Conservation (phyloP, 2,888 invertebrate species). For the Baronia brevicornis region DNA sequence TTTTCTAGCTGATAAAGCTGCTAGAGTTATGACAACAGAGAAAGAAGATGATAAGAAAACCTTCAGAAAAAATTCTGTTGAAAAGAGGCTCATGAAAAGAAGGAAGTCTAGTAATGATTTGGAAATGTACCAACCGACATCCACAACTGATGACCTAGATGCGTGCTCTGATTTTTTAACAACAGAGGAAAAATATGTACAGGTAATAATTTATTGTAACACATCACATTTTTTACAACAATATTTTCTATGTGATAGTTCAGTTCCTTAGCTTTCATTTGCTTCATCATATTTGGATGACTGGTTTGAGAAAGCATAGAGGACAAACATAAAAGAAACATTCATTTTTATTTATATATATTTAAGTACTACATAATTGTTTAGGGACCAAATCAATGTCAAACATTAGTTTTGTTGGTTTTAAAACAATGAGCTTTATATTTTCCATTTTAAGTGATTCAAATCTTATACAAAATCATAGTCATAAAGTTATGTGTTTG, state of each 20-base stretch:
- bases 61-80: slow-evolving; percentile 38
- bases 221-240: not conserved
- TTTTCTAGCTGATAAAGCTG: slow-evolving; percentile 59
- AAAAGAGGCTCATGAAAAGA: slow-evolving; percentile 47
- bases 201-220: slow-evolving; percentile 33
- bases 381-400: too few relatives aligned
- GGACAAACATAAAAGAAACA: too few relatives aligned
- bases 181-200: slow-evolving; percentile 58
- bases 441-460: too few relatives aligned
- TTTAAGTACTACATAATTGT: too few relatives aligned
- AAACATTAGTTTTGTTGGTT: too few relatives aligned
- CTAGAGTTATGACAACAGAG: slow-evolving; percentile 62
- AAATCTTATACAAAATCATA: too few relatives aligned
- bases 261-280: not conserved
- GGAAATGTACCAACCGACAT: slow-evolving; percentile 66
- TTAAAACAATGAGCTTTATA: too few relatives aligned
- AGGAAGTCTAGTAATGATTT: slow-evolving; percentile 60
- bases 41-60: slow-evolving; percentile 35
- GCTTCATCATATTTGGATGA: too few relatives aligned
- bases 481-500: too few relatives aligned
- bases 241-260: not conserved
- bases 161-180: slow-evolving; percentile 47
- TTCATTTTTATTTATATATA: too few relatives aligned
- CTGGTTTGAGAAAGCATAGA: too few relatives aligned
- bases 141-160: slow-evolving; percentile 63